Evolutionary conservation across 2,797 vertebrate genomes (phyloP), one percentile per base, ranked within the genome.

Genomic region (Cossypha polioptera): DNA sequence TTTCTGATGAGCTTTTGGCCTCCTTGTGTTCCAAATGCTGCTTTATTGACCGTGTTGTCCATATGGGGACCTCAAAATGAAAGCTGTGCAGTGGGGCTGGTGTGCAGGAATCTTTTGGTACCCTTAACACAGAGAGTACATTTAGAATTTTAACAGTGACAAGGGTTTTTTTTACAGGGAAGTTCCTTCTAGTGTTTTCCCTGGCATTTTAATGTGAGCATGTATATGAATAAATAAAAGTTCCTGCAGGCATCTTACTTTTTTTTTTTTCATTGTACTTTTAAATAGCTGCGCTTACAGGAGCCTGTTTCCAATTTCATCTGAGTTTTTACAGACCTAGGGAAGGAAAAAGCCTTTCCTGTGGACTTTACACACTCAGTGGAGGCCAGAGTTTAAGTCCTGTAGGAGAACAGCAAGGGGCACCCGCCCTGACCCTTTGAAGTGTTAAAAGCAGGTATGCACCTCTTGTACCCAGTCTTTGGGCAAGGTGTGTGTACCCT

Each of bases 151-250:
- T 33, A 50, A 43, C 67, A 59, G 14, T 15, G 33, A 26, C 15
- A 10, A 6, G 2, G 4, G 5, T 38, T 20, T 45, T 55, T 75
- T 74, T 24, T 3, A 11, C 4, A 43, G 22, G 28, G 14, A 87
- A 17, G 15, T 71, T 86, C n/a, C 14, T 73, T 66, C 20, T 21
- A 8, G 11, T 59, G 40, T 71, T 77, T 67, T 67, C 22, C 45
- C n/a, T 35, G 15, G 31, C 16, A 13, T 79, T 82, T 79, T 59
- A 62, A 55, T 58, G 28, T 11, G 66, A 66, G 43, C 38, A 3
- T 8, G 5, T 40, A 5, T 43, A 53, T 87, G 40, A 94, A 96
- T 95, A 95, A 95, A 84, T 96, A 67, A 75, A 85, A 84, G 13
- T 26, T 86, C 75, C 65, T 79, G 47, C 80, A 76, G 68, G 82